A percentile compares a stretch with the other conserved stretches of the same genome.
Conservation (phyloP, 2,113 vertebrate species). For the Eublepharis macularius region DNA sequence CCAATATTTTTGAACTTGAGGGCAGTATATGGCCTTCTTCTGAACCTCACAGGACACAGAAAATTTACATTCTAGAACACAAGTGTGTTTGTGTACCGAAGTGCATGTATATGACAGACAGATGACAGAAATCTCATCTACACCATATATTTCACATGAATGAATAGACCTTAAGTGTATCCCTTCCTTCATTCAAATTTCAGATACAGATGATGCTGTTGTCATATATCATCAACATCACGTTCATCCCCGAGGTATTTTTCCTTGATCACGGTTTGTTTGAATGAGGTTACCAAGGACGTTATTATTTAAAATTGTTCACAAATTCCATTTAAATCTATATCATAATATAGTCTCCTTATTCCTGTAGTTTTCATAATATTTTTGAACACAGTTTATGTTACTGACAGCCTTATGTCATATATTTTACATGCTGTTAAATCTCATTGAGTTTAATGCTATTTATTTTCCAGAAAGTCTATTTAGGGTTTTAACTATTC, state of each 20-base stretch:
- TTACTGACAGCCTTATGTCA: neutral
- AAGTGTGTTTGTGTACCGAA: neutral
- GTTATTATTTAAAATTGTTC: neutral
- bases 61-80: neutral
- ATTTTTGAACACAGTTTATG: neutral
- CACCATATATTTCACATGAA: conserved; percentile 35
- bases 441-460: neutral
- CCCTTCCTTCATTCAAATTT: conserved; percentile 53
- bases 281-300: conserved; percentile 1
- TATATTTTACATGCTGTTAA: neutral
- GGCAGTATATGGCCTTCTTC: neutral
- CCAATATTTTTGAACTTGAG: neutral
- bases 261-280: neutral
- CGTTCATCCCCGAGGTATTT: neutral
- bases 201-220: conserved; percentile 31
- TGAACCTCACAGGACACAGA: neutral
- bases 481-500: neutral
- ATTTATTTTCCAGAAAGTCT: neutral
- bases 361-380: neutral
- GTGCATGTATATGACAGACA: neutral
- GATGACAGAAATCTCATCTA: neutral
- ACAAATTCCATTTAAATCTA: neutral
- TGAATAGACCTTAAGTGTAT: conserved; percentile 44
- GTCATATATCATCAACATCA: conserved; percentile 47
- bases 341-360: neutral